phyloP scores from a whole-genome alignment of 2,797 vertebrate species.

The Anisognathus igniventris region DNA sequence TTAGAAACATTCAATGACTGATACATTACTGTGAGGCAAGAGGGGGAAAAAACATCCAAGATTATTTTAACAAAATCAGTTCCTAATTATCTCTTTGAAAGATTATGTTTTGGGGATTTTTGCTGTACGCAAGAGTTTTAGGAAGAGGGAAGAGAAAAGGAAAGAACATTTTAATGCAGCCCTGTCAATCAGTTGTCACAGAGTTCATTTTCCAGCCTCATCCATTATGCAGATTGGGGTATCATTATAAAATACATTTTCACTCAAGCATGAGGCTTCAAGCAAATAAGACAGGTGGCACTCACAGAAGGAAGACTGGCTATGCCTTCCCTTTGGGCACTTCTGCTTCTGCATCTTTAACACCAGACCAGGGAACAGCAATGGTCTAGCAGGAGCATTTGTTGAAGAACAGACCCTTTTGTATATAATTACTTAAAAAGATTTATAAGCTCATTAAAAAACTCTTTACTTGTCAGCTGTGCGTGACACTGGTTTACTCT shows the following conservation, averaged over 20 bases:
- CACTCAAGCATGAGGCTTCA: constrained; percentile 1
- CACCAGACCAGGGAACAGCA: not conserved
- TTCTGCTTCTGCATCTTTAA: constrained; percentile 6
- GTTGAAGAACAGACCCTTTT: not conserved
- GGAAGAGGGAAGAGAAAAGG: not conserved
- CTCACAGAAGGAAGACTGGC: not conserved
- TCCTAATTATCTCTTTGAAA: not conserved
- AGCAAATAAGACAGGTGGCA: constrained; percentile 32
- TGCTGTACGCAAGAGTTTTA: not conserved
- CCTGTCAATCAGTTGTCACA: constrained; percentile 25
- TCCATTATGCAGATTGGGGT: constrained; percentile 28
- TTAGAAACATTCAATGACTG: not conserved
- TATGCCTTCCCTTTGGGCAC: not conserved
- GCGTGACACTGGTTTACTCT: not conserved
- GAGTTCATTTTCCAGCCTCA: constrained; percentile 36
- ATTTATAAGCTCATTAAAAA: not conserved
- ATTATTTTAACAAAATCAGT: not conserved
- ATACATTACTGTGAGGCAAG: not conserved
- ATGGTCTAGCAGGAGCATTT: not conserved
- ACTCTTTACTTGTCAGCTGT: not conserved
- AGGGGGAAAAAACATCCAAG: not conserved
- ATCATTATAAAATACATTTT: constrained; percentile 36
- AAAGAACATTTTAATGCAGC: constrained; percentile 20
- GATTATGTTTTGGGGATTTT: not conserved
- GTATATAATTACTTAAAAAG: not conserved